These are phyloP conservation scores for Sweltsa coloradensis DNA, from an alignment of 1,140 invertebrate genomes.

Conservation along the genomic window DNA sequence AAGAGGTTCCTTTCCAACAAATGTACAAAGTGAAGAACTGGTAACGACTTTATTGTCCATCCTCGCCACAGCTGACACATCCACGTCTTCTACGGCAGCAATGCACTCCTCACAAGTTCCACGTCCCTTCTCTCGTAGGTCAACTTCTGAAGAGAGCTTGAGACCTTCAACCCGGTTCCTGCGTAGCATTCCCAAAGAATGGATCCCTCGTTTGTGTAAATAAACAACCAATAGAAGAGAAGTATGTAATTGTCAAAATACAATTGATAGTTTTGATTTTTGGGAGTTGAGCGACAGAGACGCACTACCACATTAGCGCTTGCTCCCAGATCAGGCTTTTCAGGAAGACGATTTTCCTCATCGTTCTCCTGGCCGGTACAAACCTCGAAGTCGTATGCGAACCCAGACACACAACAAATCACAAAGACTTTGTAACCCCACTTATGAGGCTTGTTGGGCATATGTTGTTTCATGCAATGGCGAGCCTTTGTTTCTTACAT, in stretches of 20 bases:
- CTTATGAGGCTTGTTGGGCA: constrained; percentile 25
- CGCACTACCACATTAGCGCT: constrained; percentile 5
- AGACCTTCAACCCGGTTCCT: constrained; percentile 16
- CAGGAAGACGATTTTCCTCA: too few relatives aligned
- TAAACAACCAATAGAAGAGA: constrained; percentile 18
- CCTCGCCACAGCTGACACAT: constrained; percentile 14
- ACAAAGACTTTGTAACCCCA: constrained; percentile 24
- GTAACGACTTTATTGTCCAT: constrained; percentile 27
- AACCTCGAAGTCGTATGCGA: constrained; percentile 25
- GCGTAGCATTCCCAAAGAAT: constrained; percentile 18
- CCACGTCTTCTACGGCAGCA: neutral
- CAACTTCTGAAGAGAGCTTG: constrained; percentile 6
- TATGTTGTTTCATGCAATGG: constrained; percentile 24
- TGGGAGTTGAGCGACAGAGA: neutral
- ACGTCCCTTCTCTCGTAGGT: neutral
- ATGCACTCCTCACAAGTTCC: neutral
- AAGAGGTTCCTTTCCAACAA: constrained; percentile 12
- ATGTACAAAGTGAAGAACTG: constrained; percentile 19
- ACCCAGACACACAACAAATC: constrained; percentile 26
- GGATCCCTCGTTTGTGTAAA: constrained; percentile 21
- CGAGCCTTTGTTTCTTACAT: constrained; percentile 23
- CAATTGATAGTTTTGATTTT: neutral
- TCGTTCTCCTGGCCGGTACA: too few relatives aligned
- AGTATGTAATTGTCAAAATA: constrained; percentile 19
- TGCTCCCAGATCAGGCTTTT: constrained; percentile 5